A percentile compares a stretch with the other conserved stretches of the same genome.
phyloP scores from a whole-genome alignment of 2,113 vertebrate genomes.

The Progne subis region DNA sequence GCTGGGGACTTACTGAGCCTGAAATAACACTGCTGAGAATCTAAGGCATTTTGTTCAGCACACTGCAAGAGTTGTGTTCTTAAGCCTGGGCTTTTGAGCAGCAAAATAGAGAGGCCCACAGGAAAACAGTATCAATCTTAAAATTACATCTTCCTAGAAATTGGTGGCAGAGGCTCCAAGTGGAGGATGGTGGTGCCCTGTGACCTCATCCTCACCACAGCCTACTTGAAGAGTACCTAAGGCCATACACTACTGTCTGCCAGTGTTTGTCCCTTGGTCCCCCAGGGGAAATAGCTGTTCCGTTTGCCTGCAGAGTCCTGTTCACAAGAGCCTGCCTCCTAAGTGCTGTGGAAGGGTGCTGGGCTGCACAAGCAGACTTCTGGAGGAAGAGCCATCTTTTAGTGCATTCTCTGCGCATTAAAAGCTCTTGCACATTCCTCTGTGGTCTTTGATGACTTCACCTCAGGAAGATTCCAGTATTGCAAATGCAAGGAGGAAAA shows the following conservation, averaged over 20 bases:
- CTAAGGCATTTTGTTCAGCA: not conserved
- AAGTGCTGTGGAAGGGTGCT: not conserved
- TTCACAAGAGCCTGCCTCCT: accelerated
- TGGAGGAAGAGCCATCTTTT: not conserved
- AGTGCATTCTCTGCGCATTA: not conserved
- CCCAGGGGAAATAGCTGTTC: accelerated
- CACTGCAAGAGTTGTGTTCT: not conserved
- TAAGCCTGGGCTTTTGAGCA: not conserved
- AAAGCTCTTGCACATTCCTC: not conserved
- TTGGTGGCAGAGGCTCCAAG: not conserved
- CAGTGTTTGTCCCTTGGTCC: not conserved
- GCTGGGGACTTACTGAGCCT: not conserved
- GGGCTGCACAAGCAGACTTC: not conserved
- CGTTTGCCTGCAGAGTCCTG: not conserved
- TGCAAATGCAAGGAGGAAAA: not conserved
- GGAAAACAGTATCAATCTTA: not conserved
- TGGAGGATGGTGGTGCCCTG: accelerated
- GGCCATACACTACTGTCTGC: not conserved
- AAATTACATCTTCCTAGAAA: not conserved
- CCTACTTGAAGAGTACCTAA: not conserved
- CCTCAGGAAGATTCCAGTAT: not conserved
- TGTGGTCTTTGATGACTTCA: not conserved
- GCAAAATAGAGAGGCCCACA: not conserved
- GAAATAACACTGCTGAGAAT: not conserved
- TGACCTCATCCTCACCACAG: not conserved